Evolutionary conservation across 2,797 vertebrate genomes (phyloP).

Genomic region (Danio jaintianensis): DNA sequence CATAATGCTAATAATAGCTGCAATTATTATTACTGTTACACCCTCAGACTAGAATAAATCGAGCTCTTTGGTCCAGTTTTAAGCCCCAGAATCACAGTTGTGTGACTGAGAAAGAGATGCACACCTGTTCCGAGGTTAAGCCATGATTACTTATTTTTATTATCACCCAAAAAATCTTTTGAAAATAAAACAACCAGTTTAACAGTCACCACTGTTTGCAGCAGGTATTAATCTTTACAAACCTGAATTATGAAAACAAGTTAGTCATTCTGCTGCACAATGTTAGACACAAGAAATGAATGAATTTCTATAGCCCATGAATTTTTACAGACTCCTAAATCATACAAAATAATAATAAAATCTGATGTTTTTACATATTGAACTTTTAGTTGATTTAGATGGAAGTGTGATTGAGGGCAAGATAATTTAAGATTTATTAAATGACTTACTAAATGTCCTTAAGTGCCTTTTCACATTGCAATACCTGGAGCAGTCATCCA

Average conservation of each 20-base stretch:
- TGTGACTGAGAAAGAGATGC: neutral
- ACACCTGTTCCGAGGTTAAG: neutral
- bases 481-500: constrained; percentile 4
- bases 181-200: neutral
- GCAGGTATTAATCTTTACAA: neutral
- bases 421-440: constrained; percentile 25
- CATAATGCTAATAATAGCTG: constrained; percentile 34
- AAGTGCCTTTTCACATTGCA: neutral
- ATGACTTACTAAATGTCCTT: constrained; percentile 28
- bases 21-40: constrained; percentile 23
- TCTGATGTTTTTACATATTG: neutral
- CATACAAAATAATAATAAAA: too few relatives aligned
- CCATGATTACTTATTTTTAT: neutral
- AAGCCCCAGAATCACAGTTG: neutral
- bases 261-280: neutral
- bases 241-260: neutral
- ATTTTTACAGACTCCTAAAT: neutral
- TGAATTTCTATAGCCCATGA: too few relatives aligned
- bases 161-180: neutral
- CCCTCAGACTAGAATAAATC: constrained; percentile 5
- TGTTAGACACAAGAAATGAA: neutral
- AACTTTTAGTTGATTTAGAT: constrained; percentile 11
- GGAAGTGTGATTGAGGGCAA: constrained; percentile 4
- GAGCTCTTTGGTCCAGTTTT: neutral
- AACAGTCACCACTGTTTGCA: neutral